Evolutionary conservation across 2,888 invertebrate genomes (phyloP), one percentile per base, ranked within the genome.

Genomic region (Melikaiella ostensackeni): DNA sequence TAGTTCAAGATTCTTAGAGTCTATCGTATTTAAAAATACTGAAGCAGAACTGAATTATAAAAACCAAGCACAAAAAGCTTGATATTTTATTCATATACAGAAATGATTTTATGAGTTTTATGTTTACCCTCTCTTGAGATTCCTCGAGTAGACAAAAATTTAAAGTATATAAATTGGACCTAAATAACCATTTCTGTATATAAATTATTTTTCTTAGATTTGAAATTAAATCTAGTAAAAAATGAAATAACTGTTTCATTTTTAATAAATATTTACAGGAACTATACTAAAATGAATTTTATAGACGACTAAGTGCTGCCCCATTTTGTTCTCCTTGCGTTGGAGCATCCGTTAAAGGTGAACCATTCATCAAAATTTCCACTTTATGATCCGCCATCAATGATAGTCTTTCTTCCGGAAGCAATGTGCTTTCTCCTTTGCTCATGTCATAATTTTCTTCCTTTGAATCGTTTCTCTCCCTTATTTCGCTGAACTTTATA

Each of bases 321-420:
- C 27, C 30, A n/a, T 70, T 50, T 50, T 46, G 27, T 30, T 42
- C 16, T 30, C 5, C 30, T 70, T 30, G 30, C 13, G 70, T 50
- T 19, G 19, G n/a, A 6, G 24, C 66, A 9, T 27, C 50, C 16
- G 70, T 19, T 16, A 42, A 24, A 11, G 70, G 50, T n/a, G 50
- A 50, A 27, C 30, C 50, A 46, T 70, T 70, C 9, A 7, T 50
- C 8, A 70, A n/a, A 50, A 50, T 30, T 27, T 70, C 70, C 9
- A 70, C 50, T 30, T 70, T 50, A 50, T 70, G 70, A 50, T 70
- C 70, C 50, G 50, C n/a, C 30, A 70, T 70, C 27, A 70, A 46
- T 50, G 70, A 27, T 50, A 70, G n/a, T 30, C 30, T 70, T 70
- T 70, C 70, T 3, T 70, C 70, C 27, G 27, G 6, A 50, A 50